Evolutionary conservation across 2,113 vertebrate species (phyloP).

Genomic region (Colossoma macropomum): DNA sequence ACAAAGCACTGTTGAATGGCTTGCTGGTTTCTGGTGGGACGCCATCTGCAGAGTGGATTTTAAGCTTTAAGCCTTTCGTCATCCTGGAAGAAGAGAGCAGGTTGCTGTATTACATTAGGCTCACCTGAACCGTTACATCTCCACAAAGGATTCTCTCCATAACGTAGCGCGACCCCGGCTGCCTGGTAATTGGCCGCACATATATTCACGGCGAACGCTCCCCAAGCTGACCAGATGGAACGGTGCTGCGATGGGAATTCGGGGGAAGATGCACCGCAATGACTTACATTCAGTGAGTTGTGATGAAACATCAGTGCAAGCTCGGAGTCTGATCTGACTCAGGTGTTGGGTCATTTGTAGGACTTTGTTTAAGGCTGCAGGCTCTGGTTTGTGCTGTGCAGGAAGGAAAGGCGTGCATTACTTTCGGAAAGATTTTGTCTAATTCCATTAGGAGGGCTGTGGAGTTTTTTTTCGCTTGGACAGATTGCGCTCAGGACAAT

Average conservation of each 20-base stretch:
- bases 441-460: background rate
- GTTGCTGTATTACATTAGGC: background rate
- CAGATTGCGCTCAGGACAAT: background rate
- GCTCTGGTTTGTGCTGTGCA: background rate
- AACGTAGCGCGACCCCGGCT: constrained; percentile 18
- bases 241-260: constrained; percentile 17
- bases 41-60: background rate
- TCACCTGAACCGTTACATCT: background rate
- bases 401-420: constrained; percentile 5
- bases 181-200: constrained; percentile 22
- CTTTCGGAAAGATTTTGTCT: background rate
- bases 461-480: background rate
- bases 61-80: background rate
- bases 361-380: constrained; percentile 13
- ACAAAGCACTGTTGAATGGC: background rate
- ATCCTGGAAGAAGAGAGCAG: background rate
- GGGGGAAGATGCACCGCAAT: background rate
- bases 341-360: constrained; percentile 6
- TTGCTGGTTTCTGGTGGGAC: background rate
- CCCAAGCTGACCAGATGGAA: constrained; percentile 43
- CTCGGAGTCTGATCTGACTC: constrained; percentile 22
- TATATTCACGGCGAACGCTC: constrained; percentile 4
- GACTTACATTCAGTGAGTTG: constrained; percentile 18
- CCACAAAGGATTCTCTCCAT: constrained; percentile 23
- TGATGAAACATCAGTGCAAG: constrained; percentile 45